Conservation (phyloP, 1,140 invertebrate genomes). For the Homalodisca vitripennis region DNA sequence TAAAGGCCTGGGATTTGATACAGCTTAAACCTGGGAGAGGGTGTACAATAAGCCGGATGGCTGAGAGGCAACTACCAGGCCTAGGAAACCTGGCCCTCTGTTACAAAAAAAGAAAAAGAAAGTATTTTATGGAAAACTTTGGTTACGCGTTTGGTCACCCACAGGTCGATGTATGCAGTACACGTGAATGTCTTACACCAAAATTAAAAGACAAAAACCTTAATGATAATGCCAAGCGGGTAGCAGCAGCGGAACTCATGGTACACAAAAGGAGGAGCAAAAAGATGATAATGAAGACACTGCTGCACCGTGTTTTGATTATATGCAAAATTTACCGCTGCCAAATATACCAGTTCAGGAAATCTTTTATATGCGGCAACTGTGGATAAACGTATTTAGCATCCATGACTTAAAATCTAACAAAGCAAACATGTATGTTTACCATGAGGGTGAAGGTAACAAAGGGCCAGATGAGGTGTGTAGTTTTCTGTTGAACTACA, state of each 20-base stretch:
- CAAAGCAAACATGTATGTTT: conserved; percentile 35
- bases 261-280: conserved; percentile 27
- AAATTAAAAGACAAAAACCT: conserved; percentile 12
- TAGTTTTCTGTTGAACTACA: conserved; percentile 36
- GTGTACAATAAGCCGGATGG: no score
- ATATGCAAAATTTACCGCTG: conserved; percentile 36
- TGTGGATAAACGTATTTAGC: conserved; percentile 37
- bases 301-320: conserved; percentile 33
- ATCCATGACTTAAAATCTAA: conserved; percentile 34
- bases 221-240: conserved; percentile 20
- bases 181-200: conserved; percentile 3
- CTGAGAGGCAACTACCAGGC: no score
- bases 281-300: conserved; percentile 17
- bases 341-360: conserved; percentile 35
- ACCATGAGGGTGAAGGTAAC: conserved; percentile 38
- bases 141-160: conserved; percentile 22
- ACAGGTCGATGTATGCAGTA: conserved; percentile 16
- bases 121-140: no score
- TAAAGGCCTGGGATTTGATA: no score
- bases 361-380: conserved; percentile 36
- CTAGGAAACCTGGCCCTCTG: no score
- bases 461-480: conserved; percentile 39
- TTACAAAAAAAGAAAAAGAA: no score
- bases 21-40: no score
- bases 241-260: conserved; percentile 17